Evolutionary conservation across 2,797 vertebrate genomes (phyloP).

Genomic region (Holocentrus rufus): DNA sequence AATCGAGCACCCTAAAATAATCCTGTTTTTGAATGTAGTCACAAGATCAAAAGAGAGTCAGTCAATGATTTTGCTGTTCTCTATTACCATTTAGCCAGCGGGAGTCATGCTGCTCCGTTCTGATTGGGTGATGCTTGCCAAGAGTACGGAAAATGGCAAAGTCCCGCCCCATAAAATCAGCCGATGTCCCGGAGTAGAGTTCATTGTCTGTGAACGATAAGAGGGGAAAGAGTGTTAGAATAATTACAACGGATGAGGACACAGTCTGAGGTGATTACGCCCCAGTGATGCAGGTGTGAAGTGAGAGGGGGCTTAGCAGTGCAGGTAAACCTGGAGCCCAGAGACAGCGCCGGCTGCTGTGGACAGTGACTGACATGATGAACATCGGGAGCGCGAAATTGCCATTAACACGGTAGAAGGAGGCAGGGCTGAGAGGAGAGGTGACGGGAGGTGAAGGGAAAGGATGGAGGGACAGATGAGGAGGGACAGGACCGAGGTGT

Average conservation of each 20-base stretch:
- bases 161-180: slow-evolving; percentile 98
- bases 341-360: slow-evolving; percentile 29
- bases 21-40: neutral
- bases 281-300: slow-evolving; percentile 14
- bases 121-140: slow-evolving; percentile 95
- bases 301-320: slow-evolving; percentile 51
- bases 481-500: slow-evolving; percentile 61
- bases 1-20: neutral
- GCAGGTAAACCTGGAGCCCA: slow-evolving; percentile 46
- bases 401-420: slow-evolving; percentile 55
- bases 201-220: slow-evolving; percentile 87
- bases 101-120: slow-evolving; percentile 98
- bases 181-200: slow-evolving; percentile 95
- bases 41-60: no score
- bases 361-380: slow-evolving; percentile 54
- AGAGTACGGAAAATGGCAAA: slow-evolving; percentile 98
- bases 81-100: slow-evolving; percentile 96
- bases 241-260: slow-evolving; percentile 22
- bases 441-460: slow-evolving; percentile 30
- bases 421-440: slow-evolving; percentile 30
- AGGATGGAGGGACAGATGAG: slow-evolving; percentile 28
- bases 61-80: slow-evolving; percentile 2
- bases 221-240: slow-evolving; percentile 22
- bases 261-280: neutral
- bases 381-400: slow-evolving; percentile 74